These are phyloP conservation scores for Notolabrus celidotus DNA, from an alignment of 2,797 vertebrate species.

Conservation along the genomic window DNA sequence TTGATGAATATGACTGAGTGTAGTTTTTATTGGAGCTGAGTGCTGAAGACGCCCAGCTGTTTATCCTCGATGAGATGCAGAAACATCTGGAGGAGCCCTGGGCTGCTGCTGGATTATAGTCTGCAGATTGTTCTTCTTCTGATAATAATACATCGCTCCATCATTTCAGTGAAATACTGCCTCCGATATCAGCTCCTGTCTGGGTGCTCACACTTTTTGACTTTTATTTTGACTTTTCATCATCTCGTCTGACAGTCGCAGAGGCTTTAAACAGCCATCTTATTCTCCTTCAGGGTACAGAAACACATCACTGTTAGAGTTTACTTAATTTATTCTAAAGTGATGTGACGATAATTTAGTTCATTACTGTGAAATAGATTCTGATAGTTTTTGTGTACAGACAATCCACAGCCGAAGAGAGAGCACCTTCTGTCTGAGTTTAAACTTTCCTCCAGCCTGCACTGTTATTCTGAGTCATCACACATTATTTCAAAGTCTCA, in stretches of 20 bases:
- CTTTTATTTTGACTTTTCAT: conserved; percentile 36
- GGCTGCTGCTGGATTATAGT: conserved; percentile 30
- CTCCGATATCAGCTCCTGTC: conserved; percentile 21
- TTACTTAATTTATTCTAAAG: conserved; percentile 2
- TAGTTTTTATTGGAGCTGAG: conserved; percentile 21
- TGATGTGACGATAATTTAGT: background rate
- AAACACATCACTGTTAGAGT: background rate
- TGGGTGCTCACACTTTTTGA: conserved; percentile 10
- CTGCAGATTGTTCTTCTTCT: conserved; percentile 30
- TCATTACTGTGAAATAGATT: conserved; percentile 3
- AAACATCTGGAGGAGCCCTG: conserved; percentile 63
- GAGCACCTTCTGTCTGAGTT: background rate
- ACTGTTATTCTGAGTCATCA: conserved; percentile 22
- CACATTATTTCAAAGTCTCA: conserved; percentile 8
- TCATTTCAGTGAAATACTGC: conserved; percentile 44
- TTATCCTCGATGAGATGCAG: conserved; percentile 38
- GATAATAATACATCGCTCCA: conserved; percentile 31
- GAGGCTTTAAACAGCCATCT: conserved; percentile 18
- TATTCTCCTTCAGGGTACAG: conserved; percentile 19
- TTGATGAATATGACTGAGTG: conserved; percentile 46
- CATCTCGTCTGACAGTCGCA: conserved; percentile 34
- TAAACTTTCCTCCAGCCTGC: conserved; percentile 2
- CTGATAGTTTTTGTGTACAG: background rate
- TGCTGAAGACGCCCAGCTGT: conserved; percentile 46
- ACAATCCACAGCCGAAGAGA: background rate